Percentiles rank a stretch among this genome's conserved stretches.
Conservation (phyloP, 1,140 invertebrate genomes). For the Liolophura sinensis region DNA sequence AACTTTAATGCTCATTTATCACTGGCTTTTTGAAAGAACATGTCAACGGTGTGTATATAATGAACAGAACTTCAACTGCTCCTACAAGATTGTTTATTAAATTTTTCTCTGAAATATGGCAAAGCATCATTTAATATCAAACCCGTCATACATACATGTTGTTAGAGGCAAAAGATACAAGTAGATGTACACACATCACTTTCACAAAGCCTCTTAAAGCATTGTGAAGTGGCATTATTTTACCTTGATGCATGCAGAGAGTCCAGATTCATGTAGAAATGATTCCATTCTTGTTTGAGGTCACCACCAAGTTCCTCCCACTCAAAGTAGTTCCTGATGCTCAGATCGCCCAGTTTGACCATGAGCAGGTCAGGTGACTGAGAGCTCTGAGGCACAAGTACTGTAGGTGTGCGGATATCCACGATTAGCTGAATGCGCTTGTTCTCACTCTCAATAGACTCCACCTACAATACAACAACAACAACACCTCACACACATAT, state of each 20-base stretch:
- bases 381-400: slow-evolving; percentile 79
- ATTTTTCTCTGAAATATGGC: too few relatives aligned
- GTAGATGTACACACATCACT: neutral
- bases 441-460: slow-evolving; percentile 66
- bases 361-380: slow-evolving; percentile 79
- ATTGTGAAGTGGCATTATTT: neutral
- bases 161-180: too few relatives aligned
- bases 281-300: slow-evolving; percentile 45
- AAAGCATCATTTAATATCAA: neutral
- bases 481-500: neutral
- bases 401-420: slow-evolving; percentile 73
- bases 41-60: too few relatives aligned
- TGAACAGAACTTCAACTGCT: too few relatives aligned
- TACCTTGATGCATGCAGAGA: slow-evolving; percentile 68
- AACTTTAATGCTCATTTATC: too few relatives aligned
- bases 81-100: too few relatives aligned
- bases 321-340: slow-evolving; percentile 79
- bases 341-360: slow-evolving; percentile 75
- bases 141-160: neutral
- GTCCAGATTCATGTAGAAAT: slow-evolving; percentile 66
- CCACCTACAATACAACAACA: slow-evolving; percentile 41
- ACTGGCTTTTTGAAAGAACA: too few relatives aligned
- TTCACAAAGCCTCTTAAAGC: neutral
- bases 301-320: slow-evolving; percentile 26
- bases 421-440: slow-evolving; percentile 72